Evolutionary conservation across 2,113 vertebrate species (phyloP).

Genomic region (Colius striatus): DNA sequence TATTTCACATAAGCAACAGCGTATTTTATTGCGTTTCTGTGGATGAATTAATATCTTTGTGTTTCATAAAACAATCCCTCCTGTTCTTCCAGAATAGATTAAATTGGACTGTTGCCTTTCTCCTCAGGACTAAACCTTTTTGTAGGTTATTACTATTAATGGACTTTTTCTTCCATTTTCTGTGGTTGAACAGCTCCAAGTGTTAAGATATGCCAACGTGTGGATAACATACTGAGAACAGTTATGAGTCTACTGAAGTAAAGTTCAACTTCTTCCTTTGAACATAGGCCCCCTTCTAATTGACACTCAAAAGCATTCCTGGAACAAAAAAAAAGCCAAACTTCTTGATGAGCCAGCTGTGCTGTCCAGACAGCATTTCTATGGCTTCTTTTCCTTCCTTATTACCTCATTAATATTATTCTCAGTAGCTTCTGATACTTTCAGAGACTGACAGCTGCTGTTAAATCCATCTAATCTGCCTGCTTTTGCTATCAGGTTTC

Average conservation of each 20-base stretch:
- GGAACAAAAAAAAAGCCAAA: neutral
- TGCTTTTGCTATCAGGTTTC: neutral
- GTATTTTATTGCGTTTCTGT: neutral
- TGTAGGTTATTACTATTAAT: neutral
- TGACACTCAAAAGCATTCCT: neutral
- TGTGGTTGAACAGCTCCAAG: neutral
- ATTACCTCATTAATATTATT: neutral
- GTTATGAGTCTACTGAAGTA: neutral
- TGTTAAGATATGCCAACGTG: neutral
- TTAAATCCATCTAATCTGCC: neutral
- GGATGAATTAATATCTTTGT: neutral
- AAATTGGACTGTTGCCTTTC: neutral
- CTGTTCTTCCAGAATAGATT: neutral
- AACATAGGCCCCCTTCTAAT: neutral
- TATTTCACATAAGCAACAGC: neutral
- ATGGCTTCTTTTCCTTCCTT: neutral
- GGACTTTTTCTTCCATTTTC: neutral
- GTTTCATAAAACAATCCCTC: neutral
- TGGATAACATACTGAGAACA: neutral
- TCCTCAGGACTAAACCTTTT: neutral
- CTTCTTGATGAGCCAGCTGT: neutral
- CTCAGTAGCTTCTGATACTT: neutral
- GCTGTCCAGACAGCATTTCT: neutral
- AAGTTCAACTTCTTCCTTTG: neutral
- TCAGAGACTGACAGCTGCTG: neutral